Evolutionary conservation across 2,797 vertebrate genomes (phyloP).

Genomic region (Danio kyathit): DNA sequence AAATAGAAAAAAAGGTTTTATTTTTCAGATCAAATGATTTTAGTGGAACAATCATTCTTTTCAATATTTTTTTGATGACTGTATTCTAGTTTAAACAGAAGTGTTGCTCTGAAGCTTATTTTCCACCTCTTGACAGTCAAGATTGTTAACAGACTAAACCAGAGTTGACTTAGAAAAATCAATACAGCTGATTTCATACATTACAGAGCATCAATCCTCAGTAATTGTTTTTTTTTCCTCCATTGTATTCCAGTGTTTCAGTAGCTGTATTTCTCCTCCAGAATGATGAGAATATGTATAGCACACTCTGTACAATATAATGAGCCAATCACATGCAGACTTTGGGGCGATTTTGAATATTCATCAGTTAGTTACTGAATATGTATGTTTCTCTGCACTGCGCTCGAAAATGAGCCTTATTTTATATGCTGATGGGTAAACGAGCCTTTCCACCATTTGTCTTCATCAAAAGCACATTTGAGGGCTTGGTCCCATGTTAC

Average conservation of each 20-base stretch:
- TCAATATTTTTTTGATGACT: not conserved
- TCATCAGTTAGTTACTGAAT: constrained; percentile 58
- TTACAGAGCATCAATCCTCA: constrained; percentile 41
- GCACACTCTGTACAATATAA: constrained; percentile 42
- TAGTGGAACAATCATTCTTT: constrained; percentile 5
- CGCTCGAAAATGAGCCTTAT: constrained; percentile 59
- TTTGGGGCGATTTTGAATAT: constrained; percentile 60
- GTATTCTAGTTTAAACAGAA: not conserved
- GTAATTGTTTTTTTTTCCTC: constrained; percentile 11
- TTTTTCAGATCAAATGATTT: not conserved
- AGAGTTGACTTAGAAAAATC: constrained; percentile 32
- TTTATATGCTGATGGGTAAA: constrained; percentile 61
- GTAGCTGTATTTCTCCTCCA: constrained; percentile 15
- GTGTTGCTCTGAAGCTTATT: constrained; percentile 16
- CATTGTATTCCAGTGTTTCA: constrained; percentile 11
- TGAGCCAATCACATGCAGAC: constrained; percentile 47
- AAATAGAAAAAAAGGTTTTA: not conserved
- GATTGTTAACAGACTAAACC: constrained; percentile 34
- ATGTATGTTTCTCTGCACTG: constrained; percentile 54
- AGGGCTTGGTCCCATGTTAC: constrained; percentile 60
- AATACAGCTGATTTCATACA: constrained; percentile 34
- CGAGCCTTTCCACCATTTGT: constrained; percentile 59
- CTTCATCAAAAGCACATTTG: constrained; percentile 67
- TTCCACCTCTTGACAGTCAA: constrained; percentile 3
- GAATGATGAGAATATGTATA: constrained; percentile 48